A percentile compares a stretch with the other conserved stretches of the same genome.
Conservation (phyloP, 1,140 invertebrate species). For the Achatina immaculata region DNA sequence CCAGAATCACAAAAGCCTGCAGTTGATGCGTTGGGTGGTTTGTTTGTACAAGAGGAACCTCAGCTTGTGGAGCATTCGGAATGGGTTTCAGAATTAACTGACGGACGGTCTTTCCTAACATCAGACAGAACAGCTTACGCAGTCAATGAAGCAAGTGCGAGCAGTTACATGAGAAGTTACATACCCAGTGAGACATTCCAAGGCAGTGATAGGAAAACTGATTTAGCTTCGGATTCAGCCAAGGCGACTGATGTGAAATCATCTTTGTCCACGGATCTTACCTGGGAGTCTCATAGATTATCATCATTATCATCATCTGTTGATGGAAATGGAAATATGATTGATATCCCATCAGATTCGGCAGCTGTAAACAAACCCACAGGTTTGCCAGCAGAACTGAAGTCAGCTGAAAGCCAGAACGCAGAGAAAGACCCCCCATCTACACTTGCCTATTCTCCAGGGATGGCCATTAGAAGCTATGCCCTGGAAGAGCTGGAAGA, state of each 20-base stretch:
- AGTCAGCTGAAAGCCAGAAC: not conserved
- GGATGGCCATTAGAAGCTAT: constrained; percentile 36
- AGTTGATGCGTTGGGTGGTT: not conserved
- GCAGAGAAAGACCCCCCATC: not conserved
- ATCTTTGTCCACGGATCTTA: not conserved
- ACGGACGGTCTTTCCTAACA: not conserved
- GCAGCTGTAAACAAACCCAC: not conserved
- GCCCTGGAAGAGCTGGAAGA: constrained; percentile 35
- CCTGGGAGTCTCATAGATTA: not conserved
- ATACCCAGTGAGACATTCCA: not conserved
- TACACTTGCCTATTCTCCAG: constrained; percentile 27
- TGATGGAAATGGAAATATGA: not conserved
- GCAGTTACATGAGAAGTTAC: no score
- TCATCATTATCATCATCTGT: not conserved
- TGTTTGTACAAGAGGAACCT: no score
- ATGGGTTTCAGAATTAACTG: not conserved
- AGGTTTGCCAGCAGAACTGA: not conserved
- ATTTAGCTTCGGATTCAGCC: not conserved
- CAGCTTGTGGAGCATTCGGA: no score
- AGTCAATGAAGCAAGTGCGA: not conserved
- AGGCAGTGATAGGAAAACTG: not conserved
- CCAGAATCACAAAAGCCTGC: constrained; percentile 14
- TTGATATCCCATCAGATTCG: not conserved
- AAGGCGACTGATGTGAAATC: not conserved
- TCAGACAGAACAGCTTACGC: not conserved